Percentiles rank a stretch among this genome's conserved stretches.
These are phyloP conservation scores for Apodemus sylvaticus DNA, from an alignment of 2,113 vertebrate species.

Conservation along the genomic window DNA sequence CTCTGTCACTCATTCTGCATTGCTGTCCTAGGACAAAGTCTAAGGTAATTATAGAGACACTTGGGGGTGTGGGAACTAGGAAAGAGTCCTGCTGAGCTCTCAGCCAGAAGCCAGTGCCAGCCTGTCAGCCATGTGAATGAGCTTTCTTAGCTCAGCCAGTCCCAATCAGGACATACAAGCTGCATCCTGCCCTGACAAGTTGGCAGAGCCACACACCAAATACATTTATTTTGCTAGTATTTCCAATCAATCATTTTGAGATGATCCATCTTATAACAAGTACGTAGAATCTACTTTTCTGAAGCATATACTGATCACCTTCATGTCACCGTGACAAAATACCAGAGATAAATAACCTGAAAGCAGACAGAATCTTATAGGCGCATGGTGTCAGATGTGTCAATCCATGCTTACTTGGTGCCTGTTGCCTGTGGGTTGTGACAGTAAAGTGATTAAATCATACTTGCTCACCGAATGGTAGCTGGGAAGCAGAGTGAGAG, in stretches of 20 bases:
- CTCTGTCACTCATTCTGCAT: background rate
- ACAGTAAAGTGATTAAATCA: too few species aligned
- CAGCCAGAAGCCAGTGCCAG: background rate
- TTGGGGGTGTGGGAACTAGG: background rate
- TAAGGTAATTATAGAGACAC: background rate
- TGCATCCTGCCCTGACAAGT: background rate
- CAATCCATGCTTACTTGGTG: background rate
- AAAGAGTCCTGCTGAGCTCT: background rate
- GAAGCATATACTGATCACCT: background rate
- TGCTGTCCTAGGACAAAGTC: background rate
- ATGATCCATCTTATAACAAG: slow-evolving; percentile 9
- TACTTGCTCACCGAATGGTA: background rate
- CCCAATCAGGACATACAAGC: background rate
- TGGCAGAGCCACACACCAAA: background rate
- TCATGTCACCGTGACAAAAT: background rate
- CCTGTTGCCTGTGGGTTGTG: background rate
- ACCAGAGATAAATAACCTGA: background rate
- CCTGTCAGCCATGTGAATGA: background rate
- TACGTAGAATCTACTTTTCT: slow-evolving; percentile 6
- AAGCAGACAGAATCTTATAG: background rate
- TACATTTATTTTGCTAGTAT: background rate
- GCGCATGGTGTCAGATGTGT: background rate
- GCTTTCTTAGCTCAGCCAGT: background rate
- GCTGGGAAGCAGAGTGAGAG: too few species aligned
- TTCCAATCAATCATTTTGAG: slow-evolving; percentile 10